These are phyloP conservation scores for Catocala nupta DNA, from an alignment of 2,888 invertebrate genomes.

Conservation along the genomic window DNA sequence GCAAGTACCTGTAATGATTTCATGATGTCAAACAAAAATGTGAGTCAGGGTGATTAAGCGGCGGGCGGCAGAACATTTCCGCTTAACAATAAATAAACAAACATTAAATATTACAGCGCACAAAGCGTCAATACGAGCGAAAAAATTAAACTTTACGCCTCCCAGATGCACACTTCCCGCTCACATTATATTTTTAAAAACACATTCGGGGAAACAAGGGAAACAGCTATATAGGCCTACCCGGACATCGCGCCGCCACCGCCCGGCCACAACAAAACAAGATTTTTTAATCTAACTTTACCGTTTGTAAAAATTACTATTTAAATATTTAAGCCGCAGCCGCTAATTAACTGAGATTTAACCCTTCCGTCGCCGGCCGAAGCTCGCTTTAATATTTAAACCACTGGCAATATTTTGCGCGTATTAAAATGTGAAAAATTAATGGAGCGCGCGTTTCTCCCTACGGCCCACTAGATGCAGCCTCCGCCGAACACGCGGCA, in stretches of 20 bases:
- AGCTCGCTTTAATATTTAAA: conserved; percentile 83
- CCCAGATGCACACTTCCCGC: conserved; percentile 75
- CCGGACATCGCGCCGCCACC: conserved; percentile 57
- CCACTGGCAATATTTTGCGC: conserved; percentile 85
- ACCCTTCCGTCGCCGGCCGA: conserved; percentile 86
- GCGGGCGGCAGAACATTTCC: conserved; percentile 61
- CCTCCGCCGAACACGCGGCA: conserved; percentile 16
- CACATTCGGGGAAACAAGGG: conserved; percentile 69
- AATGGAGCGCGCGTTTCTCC: conserved; percentile 70
- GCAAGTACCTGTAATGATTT: conserved; percentile 54
- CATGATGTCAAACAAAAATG: conserved; percentile 66
- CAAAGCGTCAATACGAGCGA: conserved; percentile 76
- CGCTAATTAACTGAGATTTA: conserved; percentile 87
- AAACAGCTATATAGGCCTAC: conserved; percentile 82
- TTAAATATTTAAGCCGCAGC: conserved; percentile 84
- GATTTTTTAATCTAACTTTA: conserved; percentile 87
- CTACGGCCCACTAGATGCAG: conserved; percentile 51
- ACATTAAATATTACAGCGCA: conserved; percentile 77
- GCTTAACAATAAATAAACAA: conserved; percentile 74
- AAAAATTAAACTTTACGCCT: conserved; percentile 81
- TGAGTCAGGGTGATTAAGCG: conserved; percentile 61
- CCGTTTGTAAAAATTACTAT: conserved; percentile 88
- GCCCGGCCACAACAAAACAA: conserved; percentile 73
- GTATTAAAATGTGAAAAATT: conserved; percentile 87
- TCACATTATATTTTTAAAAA: conserved; percentile 85